phyloP scores from a whole-genome alignment of 2,888 invertebrate genomes.

The Leptopterna dolabrata region DNA sequence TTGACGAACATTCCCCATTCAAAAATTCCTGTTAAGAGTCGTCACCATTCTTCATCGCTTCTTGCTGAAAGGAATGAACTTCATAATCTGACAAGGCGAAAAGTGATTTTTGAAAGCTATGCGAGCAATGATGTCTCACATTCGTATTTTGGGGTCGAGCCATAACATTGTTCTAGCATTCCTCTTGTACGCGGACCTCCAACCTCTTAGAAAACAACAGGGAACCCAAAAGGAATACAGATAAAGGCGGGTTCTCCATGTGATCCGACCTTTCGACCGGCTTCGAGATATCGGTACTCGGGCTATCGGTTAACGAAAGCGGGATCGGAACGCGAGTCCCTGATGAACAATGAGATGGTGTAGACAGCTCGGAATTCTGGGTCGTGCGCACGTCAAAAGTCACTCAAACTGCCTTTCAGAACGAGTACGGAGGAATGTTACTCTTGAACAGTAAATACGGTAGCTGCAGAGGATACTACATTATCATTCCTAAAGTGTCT shows the following conservation, averaged over 20 bases:
- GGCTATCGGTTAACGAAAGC: slow-evolving; percentile 1
- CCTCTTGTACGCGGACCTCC: not conserved
- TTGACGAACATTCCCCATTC: no score
- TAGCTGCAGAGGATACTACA: not conserved
- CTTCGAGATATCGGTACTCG: slow-evolving; percentile 3
- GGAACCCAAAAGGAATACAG: not conserved
- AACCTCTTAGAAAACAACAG: not conserved
- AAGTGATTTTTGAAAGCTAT: not conserved
- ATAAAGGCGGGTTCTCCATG: not conserved
- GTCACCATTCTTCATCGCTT: no score
- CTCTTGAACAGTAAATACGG: not conserved
- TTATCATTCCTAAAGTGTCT: no score
- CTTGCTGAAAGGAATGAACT: no score
- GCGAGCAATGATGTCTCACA: not conserved
- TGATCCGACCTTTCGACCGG: slow-evolving; percentile 15
- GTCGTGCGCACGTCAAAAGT: slow-evolving; percentile 3
- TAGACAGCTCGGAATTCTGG: slow-evolving; percentile 18
- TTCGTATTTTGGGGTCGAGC: not conserved
- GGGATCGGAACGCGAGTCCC: not conserved
- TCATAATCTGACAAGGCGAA: no score
- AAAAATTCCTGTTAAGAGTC: no score
- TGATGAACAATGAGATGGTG: slow-evolving; percentile 27
- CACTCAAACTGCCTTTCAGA: not conserved
- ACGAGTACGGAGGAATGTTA: slow-evolving; percentile 1
- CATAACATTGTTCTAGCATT: not conserved